phyloP scores from a whole-genome alignment of 2,888 invertebrate genomes.

The Horisme vitalbata region DNA sequence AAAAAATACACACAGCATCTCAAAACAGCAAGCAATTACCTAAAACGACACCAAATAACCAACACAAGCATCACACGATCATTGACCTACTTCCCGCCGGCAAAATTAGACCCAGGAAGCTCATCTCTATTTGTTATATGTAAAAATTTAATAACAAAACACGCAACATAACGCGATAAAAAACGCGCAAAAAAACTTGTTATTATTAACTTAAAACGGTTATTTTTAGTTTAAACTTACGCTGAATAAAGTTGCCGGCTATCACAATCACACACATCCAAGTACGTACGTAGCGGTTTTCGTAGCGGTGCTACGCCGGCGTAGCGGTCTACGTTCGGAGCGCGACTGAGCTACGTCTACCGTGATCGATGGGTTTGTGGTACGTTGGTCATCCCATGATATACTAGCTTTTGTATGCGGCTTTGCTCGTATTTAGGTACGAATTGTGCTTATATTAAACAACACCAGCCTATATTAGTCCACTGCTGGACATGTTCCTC shows the following conservation, averaged over 20 bases:
- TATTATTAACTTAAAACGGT: no score
- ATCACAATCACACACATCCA: constrained; percentile 39
- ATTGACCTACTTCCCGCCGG: constrained; percentile 28
- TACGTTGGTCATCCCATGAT: constrained; percentile 36
- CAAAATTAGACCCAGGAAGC: constrained; percentile 16
- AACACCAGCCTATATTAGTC: no score
- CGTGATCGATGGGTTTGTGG: constrained; percentile 50
- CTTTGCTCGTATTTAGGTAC: no score
- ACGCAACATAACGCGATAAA: background rate
- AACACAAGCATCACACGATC: constrained; percentile 17
- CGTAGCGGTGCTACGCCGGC: constrained; percentile 49
- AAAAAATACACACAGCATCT: background rate
- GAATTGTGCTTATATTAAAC: no score
- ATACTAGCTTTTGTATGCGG: no score
- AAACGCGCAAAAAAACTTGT: no score
- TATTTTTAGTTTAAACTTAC: constrained; percentile 9
- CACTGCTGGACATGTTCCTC: no score
- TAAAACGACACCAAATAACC: background rate
- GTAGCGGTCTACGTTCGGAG: constrained; percentile 61
- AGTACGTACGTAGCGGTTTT: constrained; percentile 33
- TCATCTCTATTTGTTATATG: background rate
- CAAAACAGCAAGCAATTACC: background rate
- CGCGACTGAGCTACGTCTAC: constrained; percentile 51
- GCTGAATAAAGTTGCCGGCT: constrained; percentile 13
- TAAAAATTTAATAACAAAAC: background rate